Evolutionary conservation across 1,140 invertebrate genomes (phyloP).

Genomic region (Drosophila kohkoa): DNA sequence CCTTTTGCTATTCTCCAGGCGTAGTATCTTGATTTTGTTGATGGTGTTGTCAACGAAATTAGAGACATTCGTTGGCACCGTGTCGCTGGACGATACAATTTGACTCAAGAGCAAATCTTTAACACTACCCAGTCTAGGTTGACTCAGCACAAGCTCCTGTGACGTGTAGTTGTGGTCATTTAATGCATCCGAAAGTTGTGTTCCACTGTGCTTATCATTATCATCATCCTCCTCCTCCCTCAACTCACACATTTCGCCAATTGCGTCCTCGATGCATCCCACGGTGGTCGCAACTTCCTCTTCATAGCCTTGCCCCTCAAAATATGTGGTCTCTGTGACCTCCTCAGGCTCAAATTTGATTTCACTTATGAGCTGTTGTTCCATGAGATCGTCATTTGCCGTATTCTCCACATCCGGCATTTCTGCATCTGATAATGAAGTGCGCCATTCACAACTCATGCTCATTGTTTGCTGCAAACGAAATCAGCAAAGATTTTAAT

Average conservation of each 20-base stretch:
- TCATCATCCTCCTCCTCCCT: neutral
- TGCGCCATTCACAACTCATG: neutral
- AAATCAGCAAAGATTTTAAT: too few relatives aligned
- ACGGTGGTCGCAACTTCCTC: constrained; percentile 21
- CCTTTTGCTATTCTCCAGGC: constrained; percentile 1
- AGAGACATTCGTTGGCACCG: constrained; percentile 34
- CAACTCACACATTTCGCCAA: constrained; percentile 37
- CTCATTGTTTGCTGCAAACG: neutral
- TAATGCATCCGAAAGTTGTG: constrained; percentile 47
- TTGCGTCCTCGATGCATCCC: constrained; percentile 8
- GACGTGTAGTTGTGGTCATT: constrained; percentile 73
- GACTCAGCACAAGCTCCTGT: constrained; percentile 26
- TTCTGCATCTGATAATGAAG: neutral
- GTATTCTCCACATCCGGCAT: neutral
- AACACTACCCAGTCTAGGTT: constrained; percentile 37
- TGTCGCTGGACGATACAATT: constrained; percentile 33
- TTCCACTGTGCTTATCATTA: constrained; percentile 3
- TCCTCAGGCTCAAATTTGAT: constrained; percentile 34
- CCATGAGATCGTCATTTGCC: neutral
- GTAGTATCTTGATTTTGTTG: constrained; percentile 29
- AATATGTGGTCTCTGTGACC: constrained; percentile 33
- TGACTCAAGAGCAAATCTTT: constrained; percentile 43
- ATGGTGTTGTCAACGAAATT: constrained; percentile 63
- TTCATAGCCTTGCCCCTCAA: constrained; percentile 29
- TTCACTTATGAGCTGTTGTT: constrained; percentile 31